phyloP scores from a whole-genome alignment of 2,797 vertebrate species.

The Crocidura indochinensis region DNA sequence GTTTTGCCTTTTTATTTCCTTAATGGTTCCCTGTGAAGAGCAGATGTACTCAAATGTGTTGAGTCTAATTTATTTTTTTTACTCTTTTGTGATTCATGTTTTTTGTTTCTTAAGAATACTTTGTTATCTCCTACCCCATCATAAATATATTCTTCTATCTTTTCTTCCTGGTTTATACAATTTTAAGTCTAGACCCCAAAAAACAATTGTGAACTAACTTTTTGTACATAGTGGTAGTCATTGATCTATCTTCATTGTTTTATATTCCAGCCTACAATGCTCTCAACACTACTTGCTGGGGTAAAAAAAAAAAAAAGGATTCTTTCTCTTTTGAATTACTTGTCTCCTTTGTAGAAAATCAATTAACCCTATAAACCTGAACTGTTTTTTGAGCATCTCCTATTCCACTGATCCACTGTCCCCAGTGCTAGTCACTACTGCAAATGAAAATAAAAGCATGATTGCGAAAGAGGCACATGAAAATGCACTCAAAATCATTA shows the following conservation, averaged over 20 bases:
- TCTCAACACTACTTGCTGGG: neutral
- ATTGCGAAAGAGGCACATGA: neutral
- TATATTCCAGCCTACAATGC: neutral
- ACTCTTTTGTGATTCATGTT: neutral
- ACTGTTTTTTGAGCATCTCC: neutral
- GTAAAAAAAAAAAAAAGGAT: constrained; percentile 21
- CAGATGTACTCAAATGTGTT: neutral
- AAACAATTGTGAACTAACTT: neutral
- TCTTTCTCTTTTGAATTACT: constrained; percentile 15
- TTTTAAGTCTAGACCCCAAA: neutral
- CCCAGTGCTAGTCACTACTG: neutral
- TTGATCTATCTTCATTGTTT: neutral
- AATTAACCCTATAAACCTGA: neutral
- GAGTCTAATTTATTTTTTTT: constrained; percentile 23
- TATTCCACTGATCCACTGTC: neutral
- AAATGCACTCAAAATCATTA: neutral
- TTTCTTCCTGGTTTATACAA: neutral
- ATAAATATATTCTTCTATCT: neutral
- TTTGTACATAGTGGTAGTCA: neutral
- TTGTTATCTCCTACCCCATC: neutral
- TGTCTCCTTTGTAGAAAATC: neutral
- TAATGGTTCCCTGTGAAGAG: neutral
- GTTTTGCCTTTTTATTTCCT: neutral
- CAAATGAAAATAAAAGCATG: neutral
- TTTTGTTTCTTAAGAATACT: neutral